phyloP scores from a whole-genome alignment of 2,113 vertebrate species.

The Procavia capensis region DNA sequence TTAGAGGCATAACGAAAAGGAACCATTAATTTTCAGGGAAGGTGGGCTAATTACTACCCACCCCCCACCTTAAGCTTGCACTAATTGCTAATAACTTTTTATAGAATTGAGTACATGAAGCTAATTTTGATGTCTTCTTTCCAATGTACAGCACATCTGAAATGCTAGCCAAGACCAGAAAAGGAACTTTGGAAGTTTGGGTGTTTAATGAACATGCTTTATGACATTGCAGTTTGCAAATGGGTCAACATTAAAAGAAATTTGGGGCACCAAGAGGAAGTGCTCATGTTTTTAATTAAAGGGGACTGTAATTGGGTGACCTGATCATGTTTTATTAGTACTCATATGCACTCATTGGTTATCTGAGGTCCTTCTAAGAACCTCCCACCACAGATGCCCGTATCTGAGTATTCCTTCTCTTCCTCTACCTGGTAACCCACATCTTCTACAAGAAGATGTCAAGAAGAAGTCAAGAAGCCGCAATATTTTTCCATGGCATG shows the following conservation, averaged over 20 bases:
- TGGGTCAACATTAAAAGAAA: constrained; percentile 63
- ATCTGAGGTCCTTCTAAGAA: not conserved
- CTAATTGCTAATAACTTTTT: constrained; percentile 86
- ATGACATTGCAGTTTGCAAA: constrained; percentile 58
- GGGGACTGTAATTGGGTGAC: not conserved
- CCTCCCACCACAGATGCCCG: not conserved
- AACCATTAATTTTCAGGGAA: constrained; percentile 87
- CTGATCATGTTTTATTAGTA: constrained; percentile 37
- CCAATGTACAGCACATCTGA: constrained; percentile 35
- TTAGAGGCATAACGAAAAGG: constrained; percentile 84
- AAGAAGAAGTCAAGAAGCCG: constrained; percentile 65
- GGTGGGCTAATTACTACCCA: constrained; percentile 85
- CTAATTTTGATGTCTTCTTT: constrained; percentile 81
- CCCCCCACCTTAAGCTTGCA: constrained; percentile 53
- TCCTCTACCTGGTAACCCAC: not conserved
- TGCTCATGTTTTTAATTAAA: constrained; percentile 66
- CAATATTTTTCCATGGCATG: constrained; percentile 2
- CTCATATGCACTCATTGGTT: not conserved
- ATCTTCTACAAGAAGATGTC: too few relatives aligned
- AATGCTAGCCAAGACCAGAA: constrained; percentile 59
- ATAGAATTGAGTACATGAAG: constrained; percentile 81
- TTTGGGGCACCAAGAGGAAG: constrained; percentile 30
- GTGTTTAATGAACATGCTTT: constrained; percentile 62
- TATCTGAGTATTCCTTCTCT: not conserved
- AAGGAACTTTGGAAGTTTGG: constrained; percentile 28